Conservation (phyloP, 2,888 invertebrate genomes). For the Thecocarcelia acutangulata region DNA sequence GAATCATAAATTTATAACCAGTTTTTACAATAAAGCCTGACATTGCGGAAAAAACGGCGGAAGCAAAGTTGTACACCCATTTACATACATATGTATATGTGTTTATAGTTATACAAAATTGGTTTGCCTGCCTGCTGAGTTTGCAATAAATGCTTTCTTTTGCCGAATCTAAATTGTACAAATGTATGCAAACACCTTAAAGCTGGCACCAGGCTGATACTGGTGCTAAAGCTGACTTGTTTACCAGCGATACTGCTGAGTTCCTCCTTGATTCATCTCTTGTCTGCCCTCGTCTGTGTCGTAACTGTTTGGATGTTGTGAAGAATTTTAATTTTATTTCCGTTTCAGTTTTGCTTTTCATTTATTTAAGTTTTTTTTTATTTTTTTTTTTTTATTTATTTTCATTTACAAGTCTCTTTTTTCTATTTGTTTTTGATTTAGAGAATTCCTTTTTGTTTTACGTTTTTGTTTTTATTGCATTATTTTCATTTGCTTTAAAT, state of each 20-base stretch:
- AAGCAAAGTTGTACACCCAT: too few species aligned
- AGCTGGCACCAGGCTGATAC: slow-evolving; percentile 26
- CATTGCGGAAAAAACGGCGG: too few species aligned
- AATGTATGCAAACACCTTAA: slow-evolving; percentile 57
- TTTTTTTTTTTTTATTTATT: slow-evolving; percentile 17
- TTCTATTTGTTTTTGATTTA: slow-evolving; percentile 34
- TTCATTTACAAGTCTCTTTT: slow-evolving; percentile 23
- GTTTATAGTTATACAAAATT: not conserved
- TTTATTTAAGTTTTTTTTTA: not conserved
- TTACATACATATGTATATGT: too few species aligned
- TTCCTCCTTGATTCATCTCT: not conserved
- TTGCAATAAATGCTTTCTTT: slow-evolving; percentile 12
- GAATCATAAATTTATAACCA: too few species aligned
- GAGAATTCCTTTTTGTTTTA: slow-evolving; percentile 32
- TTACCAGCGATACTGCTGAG: not conserved
- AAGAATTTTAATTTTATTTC: slow-evolving; percentile 68
- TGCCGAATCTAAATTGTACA: slow-evolving; percentile 29
- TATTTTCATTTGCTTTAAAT: slow-evolving; percentile 39
- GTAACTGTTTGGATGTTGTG: slow-evolving; percentile 30
- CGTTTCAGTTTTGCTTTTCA: slow-evolving; percentile 42
- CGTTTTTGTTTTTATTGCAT: not conserved
- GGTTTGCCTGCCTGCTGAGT: slow-evolving; percentile 32
- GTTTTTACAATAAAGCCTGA: too few species aligned
- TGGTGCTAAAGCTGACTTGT: slow-evolving; percentile 23
- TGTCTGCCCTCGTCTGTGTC: not conserved